Evolutionary conservation across 2,888 invertebrate genomes (phyloP).

Genomic region (Octonoba sinensis): DNA sequence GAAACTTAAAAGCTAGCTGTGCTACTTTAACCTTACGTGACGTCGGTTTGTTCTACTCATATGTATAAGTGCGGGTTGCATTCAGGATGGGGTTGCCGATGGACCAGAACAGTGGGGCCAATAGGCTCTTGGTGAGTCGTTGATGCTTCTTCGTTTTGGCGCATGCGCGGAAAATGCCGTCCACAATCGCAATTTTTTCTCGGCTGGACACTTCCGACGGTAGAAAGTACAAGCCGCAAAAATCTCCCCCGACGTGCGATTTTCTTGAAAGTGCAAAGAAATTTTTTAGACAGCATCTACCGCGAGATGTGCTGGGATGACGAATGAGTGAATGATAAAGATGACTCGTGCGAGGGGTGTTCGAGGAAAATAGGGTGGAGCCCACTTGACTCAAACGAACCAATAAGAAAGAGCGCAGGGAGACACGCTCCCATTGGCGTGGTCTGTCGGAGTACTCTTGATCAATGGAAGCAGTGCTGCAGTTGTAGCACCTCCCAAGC

Average conservation of each 20-base stretch:
- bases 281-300: too few relatives aligned
- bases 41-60: slow-evolving; percentile 42
- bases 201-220: slow-evolving; percentile 6
- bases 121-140: slow-evolving; percentile 46
- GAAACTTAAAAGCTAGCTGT: neutral
- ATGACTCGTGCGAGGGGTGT: slow-evolving; percentile 11
- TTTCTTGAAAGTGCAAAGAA: too few relatives aligned
- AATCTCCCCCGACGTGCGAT: neutral
- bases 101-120: slow-evolving; percentile 16
- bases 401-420: slow-evolving; percentile 43
- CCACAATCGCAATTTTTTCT: neutral
- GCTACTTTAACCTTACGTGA: slow-evolving; percentile 24
- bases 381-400: slow-evolving; percentile 60
- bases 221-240: slow-evolving; percentile 1
- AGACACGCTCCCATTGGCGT: slow-evolving; percentile 59
- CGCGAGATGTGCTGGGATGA: slow-evolving; percentile 16
- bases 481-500: slow-evolving; percentile 63
- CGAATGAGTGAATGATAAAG: slow-evolving; percentile 28
- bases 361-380: slow-evolving; percentile 48
- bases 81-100: neutral
- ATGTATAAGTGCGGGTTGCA: slow-evolving; percentile 48
- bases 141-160: slow-evolving; percentile 26
- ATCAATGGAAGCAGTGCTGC: slow-evolving; percentile 61
- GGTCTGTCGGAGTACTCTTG: slow-evolving; percentile 58
- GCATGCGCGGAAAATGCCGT: slow-evolving; percentile 43